phyloP scores from a whole-genome alignment of 2,888 invertebrate species.

The Pristionchus maxplancki region DNA sequence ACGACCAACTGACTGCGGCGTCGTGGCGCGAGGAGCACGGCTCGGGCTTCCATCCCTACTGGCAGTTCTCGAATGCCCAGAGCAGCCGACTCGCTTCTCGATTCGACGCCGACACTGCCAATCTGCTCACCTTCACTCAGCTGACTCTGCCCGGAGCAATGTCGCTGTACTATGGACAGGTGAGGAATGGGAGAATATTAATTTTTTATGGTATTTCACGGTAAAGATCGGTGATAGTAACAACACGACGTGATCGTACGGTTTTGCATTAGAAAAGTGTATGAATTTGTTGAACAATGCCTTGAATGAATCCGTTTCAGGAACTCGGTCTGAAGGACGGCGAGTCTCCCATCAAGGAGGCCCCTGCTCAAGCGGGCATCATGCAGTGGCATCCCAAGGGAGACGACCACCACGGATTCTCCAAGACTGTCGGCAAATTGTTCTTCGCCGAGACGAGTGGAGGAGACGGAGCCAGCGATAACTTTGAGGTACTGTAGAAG shows the following conservation, averaged over 20 bases:
- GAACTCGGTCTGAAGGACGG: slow-evolving; percentile 52
- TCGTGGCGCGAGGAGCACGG: slow-evolving; percentile 42
- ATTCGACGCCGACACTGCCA: slow-evolving; percentile 61
- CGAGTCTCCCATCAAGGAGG: neutral
- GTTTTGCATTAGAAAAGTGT: no score
- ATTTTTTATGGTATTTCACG: neutral
- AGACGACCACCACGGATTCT: slow-evolving; percentile 63
- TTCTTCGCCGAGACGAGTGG: slow-evolving; percentile 63
- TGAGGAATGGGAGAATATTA: neutral
- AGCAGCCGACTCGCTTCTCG: slow-evolving; percentile 60
- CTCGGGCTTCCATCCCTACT: slow-evolving; percentile 61
- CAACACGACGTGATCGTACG: no score
- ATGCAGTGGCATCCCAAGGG: slow-evolving; percentile 64
- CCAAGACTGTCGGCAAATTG: slow-evolving; percentile 43
- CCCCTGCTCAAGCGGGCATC: slow-evolving; percentile 54
- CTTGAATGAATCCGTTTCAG: slow-evolving; percentile 19
- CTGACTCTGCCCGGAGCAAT: slow-evolving; percentile 68
- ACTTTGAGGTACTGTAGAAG: slow-evolving; percentile 58
- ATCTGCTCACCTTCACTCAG: slow-evolving; percentile 66
- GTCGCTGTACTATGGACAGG: slow-evolving; percentile 68
- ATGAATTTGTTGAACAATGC: no score
- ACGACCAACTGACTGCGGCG: slow-evolving; percentile 7
- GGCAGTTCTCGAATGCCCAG: slow-evolving; percentile 67
- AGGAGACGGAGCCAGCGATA: slow-evolving; percentile 56
- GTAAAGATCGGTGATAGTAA: no score